These are phyloP conservation scores for Macrobrachium rosenbergii DNA, from an alignment of 1,140 invertebrate species.

Conservation along the genomic window DNA sequence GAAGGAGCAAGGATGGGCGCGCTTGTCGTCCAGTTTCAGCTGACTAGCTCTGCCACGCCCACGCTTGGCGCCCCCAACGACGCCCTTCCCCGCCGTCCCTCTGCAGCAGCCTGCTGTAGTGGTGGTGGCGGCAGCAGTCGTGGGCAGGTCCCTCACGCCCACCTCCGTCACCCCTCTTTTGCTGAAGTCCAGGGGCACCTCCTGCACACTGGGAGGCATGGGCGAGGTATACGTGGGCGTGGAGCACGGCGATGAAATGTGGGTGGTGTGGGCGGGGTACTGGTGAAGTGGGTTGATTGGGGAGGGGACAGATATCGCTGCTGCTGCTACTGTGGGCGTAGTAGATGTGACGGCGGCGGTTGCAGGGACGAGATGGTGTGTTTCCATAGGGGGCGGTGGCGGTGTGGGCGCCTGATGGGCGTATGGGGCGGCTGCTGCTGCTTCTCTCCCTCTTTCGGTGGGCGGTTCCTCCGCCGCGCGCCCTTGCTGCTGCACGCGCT, in stretches of 20 bases:
- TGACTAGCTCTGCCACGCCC: conserved; percentile 67
- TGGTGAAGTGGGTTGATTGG: not conserved
- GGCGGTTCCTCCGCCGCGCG: conserved; percentile 69
- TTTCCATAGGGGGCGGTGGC: not conserved
- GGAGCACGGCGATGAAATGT: too few relatives aligned
- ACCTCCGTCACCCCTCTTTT: conserved; percentile 47
- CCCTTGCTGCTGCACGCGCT: conserved; percentile 74
- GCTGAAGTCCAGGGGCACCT: conserved; percentile 42
- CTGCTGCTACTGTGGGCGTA: not conserved
- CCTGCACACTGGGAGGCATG: conserved; percentile 22
- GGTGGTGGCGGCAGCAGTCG: not conserved
- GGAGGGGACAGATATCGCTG: not conserved
- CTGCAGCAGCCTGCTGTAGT: too few relatives aligned
- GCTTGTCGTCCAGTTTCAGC: conserved; percentile 69
- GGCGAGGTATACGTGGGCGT: not conserved
- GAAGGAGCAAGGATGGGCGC: conserved; percentile 79
- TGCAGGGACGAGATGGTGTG: not conserved
- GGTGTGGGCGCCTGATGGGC: not conserved
- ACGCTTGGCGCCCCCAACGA: conserved; percentile 30
- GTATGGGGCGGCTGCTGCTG: not conserved
- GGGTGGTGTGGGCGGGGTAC: conserved; percentile 19
- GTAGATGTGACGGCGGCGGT: not conserved
- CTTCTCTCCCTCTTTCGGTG: too few relatives aligned
- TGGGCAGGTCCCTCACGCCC: conserved; percentile 10
- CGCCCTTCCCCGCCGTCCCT: conserved; percentile 22